A percentile compares a stretch with the other conserved stretches of the same genome.
These are phyloP conservation scores for Myodes glareolus DNA, from an alignment of 2,113 vertebrate genomes.

Conservation along the genomic window DNA sequence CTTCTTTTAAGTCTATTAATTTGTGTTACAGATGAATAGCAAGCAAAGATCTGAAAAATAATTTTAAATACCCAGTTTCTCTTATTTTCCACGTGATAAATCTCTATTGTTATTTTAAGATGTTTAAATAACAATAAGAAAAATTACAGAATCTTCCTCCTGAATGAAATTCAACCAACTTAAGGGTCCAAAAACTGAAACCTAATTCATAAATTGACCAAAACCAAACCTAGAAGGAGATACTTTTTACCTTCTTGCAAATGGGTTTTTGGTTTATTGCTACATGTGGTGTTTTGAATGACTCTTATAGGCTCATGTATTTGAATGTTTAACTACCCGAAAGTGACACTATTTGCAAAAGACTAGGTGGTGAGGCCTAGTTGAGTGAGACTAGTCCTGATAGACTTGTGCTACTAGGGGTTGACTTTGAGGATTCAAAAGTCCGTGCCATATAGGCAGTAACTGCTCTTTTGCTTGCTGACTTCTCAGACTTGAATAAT, in stretches of 20 bases:
- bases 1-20: slow-evolving; percentile 65
- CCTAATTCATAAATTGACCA: not conserved
- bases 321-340: not conserved
- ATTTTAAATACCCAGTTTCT: not conserved
- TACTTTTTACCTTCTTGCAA: not conserved
- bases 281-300: no score
- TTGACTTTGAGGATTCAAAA: not conserved
- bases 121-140: not conserved
- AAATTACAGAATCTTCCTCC: not conserved
- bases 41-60: slow-evolving; percentile 34
- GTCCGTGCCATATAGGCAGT: not conserved
- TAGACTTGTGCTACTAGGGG: not conserved
- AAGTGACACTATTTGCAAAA: not conserved
- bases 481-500: no score
- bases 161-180: not conserved
- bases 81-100: not conserved
- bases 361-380: not conserved
- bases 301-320: not conserved
- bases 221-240: not conserved
- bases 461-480: no score
- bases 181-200: not conserved
- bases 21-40: slow-evolving; percentile 13
- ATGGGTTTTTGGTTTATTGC: not conserved
- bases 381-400: not conserved
- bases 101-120: not conserved